Evolutionary conservation across 2,888 invertebrate genomes (phyloP).

Genomic region (Andrena dorsata): DNA sequence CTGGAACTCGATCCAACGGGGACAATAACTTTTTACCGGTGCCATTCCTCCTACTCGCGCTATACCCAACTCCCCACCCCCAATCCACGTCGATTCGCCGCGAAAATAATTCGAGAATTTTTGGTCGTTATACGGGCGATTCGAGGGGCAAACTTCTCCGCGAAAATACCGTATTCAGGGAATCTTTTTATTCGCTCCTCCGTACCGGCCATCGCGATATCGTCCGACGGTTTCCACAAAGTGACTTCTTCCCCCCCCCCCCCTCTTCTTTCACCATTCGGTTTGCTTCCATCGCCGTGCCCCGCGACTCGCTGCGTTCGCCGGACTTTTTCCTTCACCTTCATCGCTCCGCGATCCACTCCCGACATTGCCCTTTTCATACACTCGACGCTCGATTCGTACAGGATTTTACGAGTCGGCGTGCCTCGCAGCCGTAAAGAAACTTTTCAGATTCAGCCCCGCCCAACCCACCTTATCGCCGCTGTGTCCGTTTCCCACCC

Average conservation of each 20-base stretch:
- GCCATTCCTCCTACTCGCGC: slow-evolving; percentile 1
- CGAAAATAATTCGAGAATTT: slow-evolving; percentile 65
- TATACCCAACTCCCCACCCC: not conserved
- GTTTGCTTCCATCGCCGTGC: not conserved
- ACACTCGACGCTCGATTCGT: slow-evolving; percentile 62
- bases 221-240: slow-evolving; percentile 43
- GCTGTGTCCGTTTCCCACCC: slow-evolving; percentile 24
- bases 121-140: slow-evolving; percentile 57
- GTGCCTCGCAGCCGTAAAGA: slow-evolving; percentile 63
- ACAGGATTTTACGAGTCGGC: slow-evolving; percentile 66
- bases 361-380: slow-evolving; percentile 53
- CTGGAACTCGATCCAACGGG: slow-evolving; percentile 20
- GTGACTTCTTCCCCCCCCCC: slow-evolving; percentile 36
- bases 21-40: slow-evolving; percentile 42
- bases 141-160: slow-evolving; percentile 41
- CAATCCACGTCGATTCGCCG: slow-evolving; percentile 7
- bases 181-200: slow-evolving; percentile 53
- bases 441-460: slow-evolving; percentile 64
- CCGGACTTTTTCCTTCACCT: slow-evolving; percentile 18
- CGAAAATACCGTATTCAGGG: slow-evolving; percentile 47
- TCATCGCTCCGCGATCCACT: slow-evolving; percentile 42
- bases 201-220: slow-evolving; percentile 36
- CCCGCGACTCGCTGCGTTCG: not conserved
- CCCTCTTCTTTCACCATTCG: not conserved
- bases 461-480: slow-evolving; percentile 25